Percentiles rank a stretch among this genome's conserved stretches.
These are phyloP conservation scores for Ambastaia sidthimunki DNA, from an alignment of 2,797 vertebrate species.

Conservation along the genomic window DNA sequence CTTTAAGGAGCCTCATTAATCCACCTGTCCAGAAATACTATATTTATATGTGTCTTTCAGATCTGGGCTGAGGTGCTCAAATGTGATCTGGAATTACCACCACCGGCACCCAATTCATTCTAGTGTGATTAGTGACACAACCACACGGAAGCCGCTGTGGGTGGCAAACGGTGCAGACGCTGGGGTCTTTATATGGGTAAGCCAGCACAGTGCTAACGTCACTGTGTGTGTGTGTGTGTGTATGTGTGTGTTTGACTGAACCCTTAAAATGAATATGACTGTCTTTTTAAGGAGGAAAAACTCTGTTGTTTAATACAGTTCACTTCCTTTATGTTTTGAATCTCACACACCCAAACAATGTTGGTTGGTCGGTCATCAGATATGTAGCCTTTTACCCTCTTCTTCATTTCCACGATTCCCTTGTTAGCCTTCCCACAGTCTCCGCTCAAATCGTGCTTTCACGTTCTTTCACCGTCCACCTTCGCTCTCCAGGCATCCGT, in stretches of 20 bases:
- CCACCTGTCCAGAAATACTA: conserved; percentile 73
- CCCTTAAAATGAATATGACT: conserved; percentile 15
- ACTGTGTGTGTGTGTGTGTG: conserved; percentile 21
- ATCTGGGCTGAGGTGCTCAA: conserved; percentile 74
- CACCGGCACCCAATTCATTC: conserved; percentile 76
- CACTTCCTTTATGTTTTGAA: conserved; percentile 37
- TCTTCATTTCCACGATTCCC: conserved; percentile 30
- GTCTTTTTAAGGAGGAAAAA: background rate
- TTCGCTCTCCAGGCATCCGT: conserved; percentile 54
- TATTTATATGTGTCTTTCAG: conserved; percentile 75
- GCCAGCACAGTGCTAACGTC: background rate
- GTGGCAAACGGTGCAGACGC: conserved; percentile 66
- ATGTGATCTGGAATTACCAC: conserved; percentile 76
- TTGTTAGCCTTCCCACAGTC: conserved; percentile 43
- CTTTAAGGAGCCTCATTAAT: conserved; percentile 76
- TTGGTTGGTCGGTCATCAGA: conserved; percentile 21
- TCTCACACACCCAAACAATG: conserved; percentile 38
- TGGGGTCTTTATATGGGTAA: conserved; percentile 32
- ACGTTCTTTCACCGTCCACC: conserved; percentile 57
- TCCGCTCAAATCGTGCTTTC: conserved; percentile 44
- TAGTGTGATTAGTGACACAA: conserved; percentile 72
- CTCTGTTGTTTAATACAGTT: conserved; percentile 13
- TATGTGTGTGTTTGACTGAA: conserved; percentile 19
- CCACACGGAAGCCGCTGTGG: conserved; percentile 67
- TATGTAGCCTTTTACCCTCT: conserved; percentile 34